Percentiles rank a stretch among this genome's conserved stretches.
Evolutionary conservation across 2,113 vertebrate genomes (phyloP).

Genomic region (Gymnogyps californianus): DNA sequence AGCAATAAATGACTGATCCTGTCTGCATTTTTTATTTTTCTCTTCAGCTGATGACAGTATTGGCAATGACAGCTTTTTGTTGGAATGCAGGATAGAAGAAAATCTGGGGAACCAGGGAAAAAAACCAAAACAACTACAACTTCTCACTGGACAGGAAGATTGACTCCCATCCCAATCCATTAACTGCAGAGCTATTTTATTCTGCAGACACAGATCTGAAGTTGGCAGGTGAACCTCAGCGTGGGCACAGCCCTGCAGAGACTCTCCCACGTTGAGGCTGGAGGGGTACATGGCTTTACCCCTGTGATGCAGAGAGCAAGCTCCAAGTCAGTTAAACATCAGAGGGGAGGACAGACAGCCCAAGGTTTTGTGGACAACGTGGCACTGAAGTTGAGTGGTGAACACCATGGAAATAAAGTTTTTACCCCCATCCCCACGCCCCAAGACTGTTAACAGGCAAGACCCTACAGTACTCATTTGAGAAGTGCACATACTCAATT

Average conservation of each 20-base stretch:
- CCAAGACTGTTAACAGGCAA: background rate
- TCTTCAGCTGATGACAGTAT: background rate
- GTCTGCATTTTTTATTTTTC: background rate
- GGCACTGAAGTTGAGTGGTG: background rate
- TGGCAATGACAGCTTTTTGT: background rate
- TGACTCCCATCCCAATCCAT: background rate
- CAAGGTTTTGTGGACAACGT: background rate
- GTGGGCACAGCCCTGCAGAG: background rate
- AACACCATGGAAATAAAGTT: background rate
- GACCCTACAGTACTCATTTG: background rate
- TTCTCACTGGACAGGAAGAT: background rate
- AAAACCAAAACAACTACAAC: background rate
- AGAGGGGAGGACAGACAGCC: background rate
- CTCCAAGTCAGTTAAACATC: background rate
- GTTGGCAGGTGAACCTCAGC: background rate
- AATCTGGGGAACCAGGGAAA: background rate
- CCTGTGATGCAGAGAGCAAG: background rate
- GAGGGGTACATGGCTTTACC: background rate
- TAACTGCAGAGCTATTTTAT: background rate
- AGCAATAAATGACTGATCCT: background rate
- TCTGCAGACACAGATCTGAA: background rate
- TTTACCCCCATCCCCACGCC: background rate
- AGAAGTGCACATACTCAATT: background rate
- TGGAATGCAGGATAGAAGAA: background rate
- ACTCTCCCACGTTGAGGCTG: fast-evolving